These are phyloP conservation scores for Potamilus streckersoni DNA, from an alignment of 1,140 invertebrate genomes.

Conservation along the genomic window DNA sequence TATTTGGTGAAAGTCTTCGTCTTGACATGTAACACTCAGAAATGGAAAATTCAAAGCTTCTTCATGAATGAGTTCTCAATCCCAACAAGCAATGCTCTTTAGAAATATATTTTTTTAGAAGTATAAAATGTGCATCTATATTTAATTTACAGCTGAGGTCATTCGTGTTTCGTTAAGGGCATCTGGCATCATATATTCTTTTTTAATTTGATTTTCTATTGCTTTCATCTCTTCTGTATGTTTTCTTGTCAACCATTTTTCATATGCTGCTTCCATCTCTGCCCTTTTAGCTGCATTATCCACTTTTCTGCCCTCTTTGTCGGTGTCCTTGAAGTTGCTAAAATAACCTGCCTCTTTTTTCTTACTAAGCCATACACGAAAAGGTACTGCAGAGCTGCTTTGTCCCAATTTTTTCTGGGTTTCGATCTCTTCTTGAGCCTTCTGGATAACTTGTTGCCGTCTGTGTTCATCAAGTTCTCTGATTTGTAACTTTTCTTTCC, in stretches of 20 bases:
- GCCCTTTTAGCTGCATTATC: neutral
- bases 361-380: constrained; percentile 30
- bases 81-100: no score
- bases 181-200: no score
- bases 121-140: no score
- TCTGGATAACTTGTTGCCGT: constrained; percentile 29
- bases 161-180: no score
- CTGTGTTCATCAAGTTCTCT: constrained; percentile 27
- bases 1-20: no score
- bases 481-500: constrained; percentile 27
- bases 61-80: no score
- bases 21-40: no score
- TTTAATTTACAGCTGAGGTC: no score
- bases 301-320: neutral
- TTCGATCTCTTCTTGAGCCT: constrained; percentile 24
- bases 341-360: constrained; percentile 12
- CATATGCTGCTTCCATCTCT: constrained; percentile 4
- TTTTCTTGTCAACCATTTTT: constrained; percentile 22
- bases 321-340: neutral
- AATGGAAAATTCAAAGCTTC: no score
- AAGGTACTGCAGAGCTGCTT: constrained; percentile 22
- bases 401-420: constrained; percentile 11
- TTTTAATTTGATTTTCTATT: no score
- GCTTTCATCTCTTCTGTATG: neutral
- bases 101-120: no score